Conservation (phyloP, 2,797 vertebrate species). For the Hypotaenidia philippensis region DNA sequence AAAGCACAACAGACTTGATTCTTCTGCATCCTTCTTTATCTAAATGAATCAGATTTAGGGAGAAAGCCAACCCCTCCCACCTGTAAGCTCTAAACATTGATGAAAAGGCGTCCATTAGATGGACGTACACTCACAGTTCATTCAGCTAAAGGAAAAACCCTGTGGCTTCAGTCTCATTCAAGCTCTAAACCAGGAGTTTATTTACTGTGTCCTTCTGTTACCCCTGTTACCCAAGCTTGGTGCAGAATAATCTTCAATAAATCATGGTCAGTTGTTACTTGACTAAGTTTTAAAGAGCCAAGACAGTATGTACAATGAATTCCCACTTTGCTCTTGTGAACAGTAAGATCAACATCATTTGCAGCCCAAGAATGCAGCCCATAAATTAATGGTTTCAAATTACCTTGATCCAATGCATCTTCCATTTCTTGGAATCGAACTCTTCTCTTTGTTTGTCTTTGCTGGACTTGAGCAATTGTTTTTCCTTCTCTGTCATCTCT, state of each 20-base stretch:
- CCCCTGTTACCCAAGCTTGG: not conserved
- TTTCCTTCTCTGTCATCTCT: conserved; percentile 84
- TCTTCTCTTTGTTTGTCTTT: conserved; percentile 88
- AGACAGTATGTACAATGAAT: not conserved
- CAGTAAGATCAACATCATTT: not conserved
- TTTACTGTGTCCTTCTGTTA: not conserved
- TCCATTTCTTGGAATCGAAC: conserved; percentile 94
- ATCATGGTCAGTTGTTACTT: not conserved
- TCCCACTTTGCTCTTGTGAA: not conserved
- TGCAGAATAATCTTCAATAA: not conserved
- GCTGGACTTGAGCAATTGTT: conserved; percentile 73
- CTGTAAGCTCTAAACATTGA: not conserved
- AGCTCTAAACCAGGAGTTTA: not conserved
- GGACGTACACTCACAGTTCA: not conserved
- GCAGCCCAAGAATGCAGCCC: not conserved
- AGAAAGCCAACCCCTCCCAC: not conserved
- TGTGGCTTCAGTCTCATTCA: not conserved
- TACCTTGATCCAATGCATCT: conserved; percentile 90
- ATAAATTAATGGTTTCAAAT: not conserved
- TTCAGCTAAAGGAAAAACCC: not conserved
- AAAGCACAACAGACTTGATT: not conserved
- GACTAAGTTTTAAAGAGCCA: not conserved
- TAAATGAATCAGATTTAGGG: not conserved
- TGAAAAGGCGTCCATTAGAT: not conserved
- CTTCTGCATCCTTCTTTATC: not conserved